Conservation (phyloP, 1,140 invertebrate species). For the Eupristina koningsbergeri region DNA sequence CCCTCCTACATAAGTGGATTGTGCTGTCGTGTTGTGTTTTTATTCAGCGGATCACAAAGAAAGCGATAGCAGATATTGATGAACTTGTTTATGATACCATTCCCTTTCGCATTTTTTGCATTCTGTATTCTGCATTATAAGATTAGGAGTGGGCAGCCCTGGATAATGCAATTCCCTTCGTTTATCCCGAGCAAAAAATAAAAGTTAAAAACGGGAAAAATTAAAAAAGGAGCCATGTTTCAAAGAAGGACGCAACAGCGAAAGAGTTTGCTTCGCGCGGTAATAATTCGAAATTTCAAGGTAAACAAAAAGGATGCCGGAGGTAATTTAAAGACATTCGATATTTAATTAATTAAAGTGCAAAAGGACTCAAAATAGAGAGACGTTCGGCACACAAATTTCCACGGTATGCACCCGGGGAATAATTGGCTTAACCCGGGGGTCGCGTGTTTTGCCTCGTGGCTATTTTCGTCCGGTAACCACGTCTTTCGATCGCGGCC, state of each 20-base stretch:
- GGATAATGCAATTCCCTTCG: no score
- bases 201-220: no score
- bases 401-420: slow-evolving; percentile 22
- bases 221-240: no score
- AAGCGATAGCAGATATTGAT: not conserved
- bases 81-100: no score
- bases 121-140: no score
- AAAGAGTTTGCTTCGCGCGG: not conserved
- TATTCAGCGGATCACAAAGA: not conserved
- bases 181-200: no score
- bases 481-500: slow-evolving; percentile 15
- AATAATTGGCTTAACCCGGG: slow-evolving; percentile 33
- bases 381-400: not conserved
- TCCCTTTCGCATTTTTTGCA: no score
- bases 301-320: not conserved
- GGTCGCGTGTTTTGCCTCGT: not conserved
- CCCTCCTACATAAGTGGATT: not conserved
- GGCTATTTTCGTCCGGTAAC: slow-evolving; percentile 17
- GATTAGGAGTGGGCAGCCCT: no score
- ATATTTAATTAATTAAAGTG: not conserved
- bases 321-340: not conserved
- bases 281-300: not conserved
- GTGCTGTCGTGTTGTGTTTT: no score
- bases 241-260: no score
- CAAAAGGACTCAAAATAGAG: not conserved